Conservation (phyloP, 2,113 vertebrate genomes). For the Phyllopteryx taeniolatus region DNA sequence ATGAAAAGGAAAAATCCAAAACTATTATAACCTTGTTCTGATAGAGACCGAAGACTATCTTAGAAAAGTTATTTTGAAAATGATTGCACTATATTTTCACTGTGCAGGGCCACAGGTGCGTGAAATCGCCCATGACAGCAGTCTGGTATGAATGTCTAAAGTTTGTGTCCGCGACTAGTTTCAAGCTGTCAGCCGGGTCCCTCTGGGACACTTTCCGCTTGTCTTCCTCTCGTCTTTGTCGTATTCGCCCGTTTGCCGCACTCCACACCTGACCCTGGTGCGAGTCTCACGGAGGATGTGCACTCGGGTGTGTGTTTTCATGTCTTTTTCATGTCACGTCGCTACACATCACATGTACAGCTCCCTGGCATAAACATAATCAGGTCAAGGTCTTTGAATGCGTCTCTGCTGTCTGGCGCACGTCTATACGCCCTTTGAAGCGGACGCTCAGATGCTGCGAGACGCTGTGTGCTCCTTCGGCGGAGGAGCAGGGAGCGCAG, state of each 20-base stretch:
- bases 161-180: slow-evolving; percentile 3
- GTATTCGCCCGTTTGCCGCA: slow-evolving; percentile 15
- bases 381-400: slow-evolving; percentile 42
- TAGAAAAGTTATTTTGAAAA: not conserved
- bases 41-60: too few relatives aligned
- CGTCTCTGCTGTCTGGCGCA: slow-evolving; percentile 44
- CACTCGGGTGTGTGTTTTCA: not conserved
- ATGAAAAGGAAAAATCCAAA: too few relatives aligned
- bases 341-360: slow-evolving; percentile 13
- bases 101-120: not conserved
- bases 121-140: slow-evolving; percentile 15
- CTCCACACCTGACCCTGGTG: slow-evolving; percentile 25
- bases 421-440: slow-evolving; percentile 50
- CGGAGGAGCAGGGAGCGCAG: slow-evolving; percentile 39
- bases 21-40: too few relatives aligned
- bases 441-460: slow-evolving; percentile 50
- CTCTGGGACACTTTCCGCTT: slow-evolving; percentile 25
- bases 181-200: slow-evolving; percentile 15
- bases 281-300: slow-evolving; percentile 16
- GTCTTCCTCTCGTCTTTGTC: slow-evolving; percentile 31
- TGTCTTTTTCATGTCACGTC: slow-evolving; percentile 13
- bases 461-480: slow-evolving; percentile 30
- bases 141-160: slow-evolving; percentile 15
- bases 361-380: slow-evolving; percentile 19
- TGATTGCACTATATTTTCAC: not conserved